These are phyloP conservation scores for Notechis scutatus DNA, from an alignment of 2,113 vertebrate genomes.

Conservation along the genomic window DNA sequence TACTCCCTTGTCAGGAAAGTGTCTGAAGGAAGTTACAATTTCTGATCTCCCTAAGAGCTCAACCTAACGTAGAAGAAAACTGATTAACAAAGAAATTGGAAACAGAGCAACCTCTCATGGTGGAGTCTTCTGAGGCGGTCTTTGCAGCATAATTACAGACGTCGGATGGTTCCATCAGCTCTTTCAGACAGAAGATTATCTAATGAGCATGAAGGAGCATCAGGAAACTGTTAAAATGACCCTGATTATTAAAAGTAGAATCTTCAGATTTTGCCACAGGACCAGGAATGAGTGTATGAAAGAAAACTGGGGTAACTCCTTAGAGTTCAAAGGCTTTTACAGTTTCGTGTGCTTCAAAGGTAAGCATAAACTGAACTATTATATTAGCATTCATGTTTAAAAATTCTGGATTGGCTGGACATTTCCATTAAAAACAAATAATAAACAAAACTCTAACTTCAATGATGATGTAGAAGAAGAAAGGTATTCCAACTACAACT, in stretches of 20 bases:
- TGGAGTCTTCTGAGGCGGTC: slow-evolving; percentile 7
- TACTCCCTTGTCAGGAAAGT: slow-evolving; percentile 41
- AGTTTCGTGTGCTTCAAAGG: slow-evolving; percentile 3
- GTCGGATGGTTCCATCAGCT: slow-evolving; percentile 25
- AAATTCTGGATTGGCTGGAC: accelerated
- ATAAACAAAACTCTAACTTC: neutral
- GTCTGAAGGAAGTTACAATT: slow-evolving; percentile 21
- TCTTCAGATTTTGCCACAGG: neutral
- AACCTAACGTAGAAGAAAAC: slow-evolving; percentile 31
- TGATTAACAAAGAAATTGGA: neutral
- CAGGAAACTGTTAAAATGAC: slow-evolving; percentile 22
- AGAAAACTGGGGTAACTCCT: neutral
- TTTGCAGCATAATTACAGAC: slow-evolving; percentile 40
- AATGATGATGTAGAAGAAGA: neutral
- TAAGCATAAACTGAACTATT: neutral
- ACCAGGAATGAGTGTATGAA: slow-evolving; percentile 6
- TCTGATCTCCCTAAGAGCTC: slow-evolving; percentile 45
- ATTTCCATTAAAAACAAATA: neutral
- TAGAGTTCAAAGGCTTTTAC: slow-evolving; percentile 14
- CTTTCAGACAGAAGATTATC: slow-evolving; percentile 17
- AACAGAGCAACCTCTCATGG: slow-evolving; percentile 24
- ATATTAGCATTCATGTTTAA: neutral
- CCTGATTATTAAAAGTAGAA: slow-evolving; percentile 22
- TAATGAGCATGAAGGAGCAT: slow-evolving; percentile 41
- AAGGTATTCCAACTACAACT: neutral